A percentile compares a stretch with the other conserved stretches of the same genome.
phyloP scores from a whole-genome alignment of 1,140 invertebrate species.

The Lanistes nyassanus region DNA sequence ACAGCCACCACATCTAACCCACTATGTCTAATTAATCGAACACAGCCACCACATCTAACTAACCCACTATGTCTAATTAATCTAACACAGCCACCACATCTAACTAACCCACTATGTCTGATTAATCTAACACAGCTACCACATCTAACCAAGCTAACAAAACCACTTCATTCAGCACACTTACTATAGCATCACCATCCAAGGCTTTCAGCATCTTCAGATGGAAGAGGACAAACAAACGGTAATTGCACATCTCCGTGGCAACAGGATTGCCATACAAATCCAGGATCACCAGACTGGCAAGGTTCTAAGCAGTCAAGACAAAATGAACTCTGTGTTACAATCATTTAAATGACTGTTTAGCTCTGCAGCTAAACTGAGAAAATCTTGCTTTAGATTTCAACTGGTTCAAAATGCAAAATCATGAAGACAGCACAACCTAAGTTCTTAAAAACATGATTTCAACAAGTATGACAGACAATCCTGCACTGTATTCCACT shows the following conservation, averaged over 20 bases:
- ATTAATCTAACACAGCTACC: no score
- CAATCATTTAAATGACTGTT: background rate
- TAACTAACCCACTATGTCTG: no score
- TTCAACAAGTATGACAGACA: no score
- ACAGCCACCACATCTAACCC: no score
- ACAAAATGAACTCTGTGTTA: background rate
- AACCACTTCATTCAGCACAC: constrained; percentile 21
- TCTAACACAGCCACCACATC: no score
- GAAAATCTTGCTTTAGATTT: background rate
- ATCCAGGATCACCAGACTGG: constrained; percentile 63
- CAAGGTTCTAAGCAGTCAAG: constrained; percentile 54
- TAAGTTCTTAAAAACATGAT: no score
- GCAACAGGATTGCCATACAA: constrained; percentile 64
- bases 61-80: no score
- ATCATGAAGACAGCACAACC: no score
- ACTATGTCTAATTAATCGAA: no score
- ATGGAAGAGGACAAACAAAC: constrained; percentile 66
- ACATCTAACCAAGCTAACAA: no score
- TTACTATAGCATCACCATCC: constrained; percentile 65
- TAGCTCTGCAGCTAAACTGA: background rate
- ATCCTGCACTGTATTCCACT: no score
- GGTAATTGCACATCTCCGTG: constrained; percentile 61
- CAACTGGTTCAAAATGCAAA: background rate
- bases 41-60: no score
- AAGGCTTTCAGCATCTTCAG: constrained; percentile 63